Conservation (phyloP, 2,888 invertebrate species). For the Phasia obesa region DNA sequence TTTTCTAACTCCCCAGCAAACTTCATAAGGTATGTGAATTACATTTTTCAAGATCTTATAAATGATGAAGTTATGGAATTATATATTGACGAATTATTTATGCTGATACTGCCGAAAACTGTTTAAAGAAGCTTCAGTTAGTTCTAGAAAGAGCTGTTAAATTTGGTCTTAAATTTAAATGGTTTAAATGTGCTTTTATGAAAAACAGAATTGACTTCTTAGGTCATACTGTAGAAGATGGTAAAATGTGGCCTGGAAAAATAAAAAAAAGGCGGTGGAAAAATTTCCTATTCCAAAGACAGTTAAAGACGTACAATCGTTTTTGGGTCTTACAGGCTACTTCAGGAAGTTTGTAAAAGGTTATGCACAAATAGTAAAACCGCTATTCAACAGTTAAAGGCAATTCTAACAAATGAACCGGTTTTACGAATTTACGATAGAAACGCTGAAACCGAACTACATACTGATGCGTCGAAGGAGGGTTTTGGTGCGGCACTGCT, state of each 20-base stretch:
- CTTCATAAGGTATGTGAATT: conserved; percentile 56
- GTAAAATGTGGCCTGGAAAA: conserved; percentile 41
- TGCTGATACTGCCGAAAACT: conserved; percentile 57
- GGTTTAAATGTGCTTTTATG: conserved; percentile 67
- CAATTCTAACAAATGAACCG: conserved; percentile 24
- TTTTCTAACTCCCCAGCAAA: conserved; percentile 61
- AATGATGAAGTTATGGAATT: conserved; percentile 20
- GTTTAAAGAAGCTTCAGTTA: conserved; percentile 43
- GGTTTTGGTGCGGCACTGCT: conserved; percentile 67
- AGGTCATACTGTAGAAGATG: conserved; percentile 53
- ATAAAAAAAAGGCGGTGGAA: not conserved
- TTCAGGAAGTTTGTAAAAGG: conserved; percentile 18
- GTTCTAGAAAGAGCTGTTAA: conserved; percentile 48
- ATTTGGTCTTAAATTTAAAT: conserved; percentile 65
- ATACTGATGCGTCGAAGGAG: conserved; percentile 67
- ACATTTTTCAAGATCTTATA: conserved; percentile 60
- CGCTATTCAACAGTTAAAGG: conserved; percentile 16
- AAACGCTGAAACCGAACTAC: conserved; percentile 63
- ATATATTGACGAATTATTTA: conserved; percentile 56
- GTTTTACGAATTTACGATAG: conserved; percentile 56
- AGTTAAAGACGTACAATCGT: conserved; percentile 19
- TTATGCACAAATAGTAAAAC: conserved; percentile 22
- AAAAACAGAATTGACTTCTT: conserved; percentile 57
- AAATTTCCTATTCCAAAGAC: not conserved
- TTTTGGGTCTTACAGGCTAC: conserved; percentile 14